A percentile compares a stretch with the other conserved stretches of the same genome.
These are phyloP conservation scores for Urocyon cinereoargenteus DNA, from an alignment of 2,797 vertebrate genomes.

Conservation along the genomic window DNA sequence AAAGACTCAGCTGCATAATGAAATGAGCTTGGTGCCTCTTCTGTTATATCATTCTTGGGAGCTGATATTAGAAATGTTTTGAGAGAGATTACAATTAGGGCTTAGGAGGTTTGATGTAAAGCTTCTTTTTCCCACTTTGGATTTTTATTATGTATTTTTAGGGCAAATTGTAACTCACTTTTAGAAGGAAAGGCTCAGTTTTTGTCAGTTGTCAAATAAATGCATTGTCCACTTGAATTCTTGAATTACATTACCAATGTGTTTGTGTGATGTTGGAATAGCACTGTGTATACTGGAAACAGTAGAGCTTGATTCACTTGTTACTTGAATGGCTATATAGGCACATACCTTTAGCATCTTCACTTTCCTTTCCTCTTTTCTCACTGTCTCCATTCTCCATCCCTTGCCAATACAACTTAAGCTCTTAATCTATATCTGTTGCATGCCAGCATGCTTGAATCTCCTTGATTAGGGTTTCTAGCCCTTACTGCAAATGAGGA, in stretches of 20 bases:
- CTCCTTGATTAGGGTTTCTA: neutral
- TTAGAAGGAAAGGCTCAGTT: conserved; percentile 36
- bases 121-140: neutral
- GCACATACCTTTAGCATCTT: conserved; percentile 34
- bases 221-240: conserved; percentile 45
- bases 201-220: conserved; percentile 47
- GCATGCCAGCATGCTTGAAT: neutral
- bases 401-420: conserved; percentile 8
- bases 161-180: conserved; percentile 62
- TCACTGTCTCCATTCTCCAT: neutral
- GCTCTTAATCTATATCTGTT: neutral
- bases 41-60: conserved; percentile 45
- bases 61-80: conserved; percentile 43
- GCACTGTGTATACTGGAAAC: neutral
- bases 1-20: conserved; percentile 68
- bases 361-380: neutral
- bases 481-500: neutral
- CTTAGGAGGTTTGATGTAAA: neutral
- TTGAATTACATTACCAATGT: conserved; percentile 34
- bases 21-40: conserved; percentile 68
- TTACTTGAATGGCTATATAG: neutral
- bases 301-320: conserved; percentile 35
- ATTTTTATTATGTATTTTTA: conserved; percentile 63
- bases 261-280: conserved; percentile 50
- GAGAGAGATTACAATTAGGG: conserved; percentile 38